These are phyloP conservation scores for Dromius quadrimaculatus DNA, from an alignment of 2,888 invertebrate genomes.

Conservation along the genomic window DNA sequence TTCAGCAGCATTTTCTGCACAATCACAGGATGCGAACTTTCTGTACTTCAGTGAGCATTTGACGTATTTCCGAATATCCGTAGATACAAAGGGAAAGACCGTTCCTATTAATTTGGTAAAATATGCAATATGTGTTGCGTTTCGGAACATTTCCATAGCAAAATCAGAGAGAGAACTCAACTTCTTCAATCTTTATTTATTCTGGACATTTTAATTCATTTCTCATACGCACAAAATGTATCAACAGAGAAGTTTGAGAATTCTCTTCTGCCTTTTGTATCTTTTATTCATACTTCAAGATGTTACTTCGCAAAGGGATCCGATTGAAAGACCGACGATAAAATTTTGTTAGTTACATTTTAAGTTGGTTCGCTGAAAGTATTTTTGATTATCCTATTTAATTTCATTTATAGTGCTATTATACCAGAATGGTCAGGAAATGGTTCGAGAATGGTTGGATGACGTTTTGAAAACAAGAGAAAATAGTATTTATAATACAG, in stretches of 20 bases:
- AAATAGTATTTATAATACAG: constrained; percentile 48
- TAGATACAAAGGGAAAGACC: too few relatives aligned
- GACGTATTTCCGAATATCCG: too few relatives aligned
- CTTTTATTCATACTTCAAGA: constrained; percentile 21
- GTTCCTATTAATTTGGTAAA: too few relatives aligned
- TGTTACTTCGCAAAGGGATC: constrained; percentile 13
- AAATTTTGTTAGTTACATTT: constrained; percentile 35
- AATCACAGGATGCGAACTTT: too few relatives aligned
- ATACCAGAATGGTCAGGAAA: constrained; percentile 60
- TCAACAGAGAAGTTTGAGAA: constrained; percentile 7
- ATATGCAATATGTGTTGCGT: constrained; percentile 20
- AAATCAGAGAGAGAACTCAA: constrained; percentile 30
- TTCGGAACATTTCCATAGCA: constrained; percentile 34
- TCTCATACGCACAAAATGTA: constrained; percentile 19
- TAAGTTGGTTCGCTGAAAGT: neutral
- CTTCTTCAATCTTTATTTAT: constrained; percentile 40
- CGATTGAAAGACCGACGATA: constrained; percentile 19
- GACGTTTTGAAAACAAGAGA: constrained; percentile 55
- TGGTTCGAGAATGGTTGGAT: constrained; percentile 59
- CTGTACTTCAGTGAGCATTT: too few relatives aligned
- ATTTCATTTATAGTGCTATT: constrained; percentile 59
- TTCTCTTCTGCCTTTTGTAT: constrained; percentile 10
- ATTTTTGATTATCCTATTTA: constrained; percentile 51
- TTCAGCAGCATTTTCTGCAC: too few relatives aligned
- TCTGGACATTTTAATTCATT: constrained; percentile 40